These are phyloP conservation scores for Chiloscyllium plagiosum DNA, from an alignment of 2,113 vertebrate species.

Conservation along the genomic window DNA sequence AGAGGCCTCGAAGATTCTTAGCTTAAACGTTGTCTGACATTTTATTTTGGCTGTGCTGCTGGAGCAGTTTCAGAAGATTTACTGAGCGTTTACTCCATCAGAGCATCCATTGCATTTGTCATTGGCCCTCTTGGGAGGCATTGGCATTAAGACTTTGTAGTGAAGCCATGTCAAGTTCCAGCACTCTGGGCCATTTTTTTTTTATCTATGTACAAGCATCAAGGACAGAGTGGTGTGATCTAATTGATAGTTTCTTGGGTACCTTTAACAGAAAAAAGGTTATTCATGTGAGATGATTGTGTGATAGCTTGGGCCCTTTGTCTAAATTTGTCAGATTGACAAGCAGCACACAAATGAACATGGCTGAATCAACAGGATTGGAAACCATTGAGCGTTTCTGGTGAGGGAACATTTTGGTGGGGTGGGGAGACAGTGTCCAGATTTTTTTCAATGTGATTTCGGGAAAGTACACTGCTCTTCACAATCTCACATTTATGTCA, in stretches of 20 bases:
- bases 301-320: neutral
- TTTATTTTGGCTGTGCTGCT: neutral
- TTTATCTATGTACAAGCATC: too few relatives aligned
- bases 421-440: neutral
- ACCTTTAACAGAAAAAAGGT: too few relatives aligned
- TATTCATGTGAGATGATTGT: neutral
- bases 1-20: neutral
- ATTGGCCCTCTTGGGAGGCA: neutral
- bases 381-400: too few relatives aligned
- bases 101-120: neutral
- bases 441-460: neutral
- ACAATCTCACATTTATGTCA: neutral
- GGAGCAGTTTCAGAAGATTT: neutral
- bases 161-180: neutral
- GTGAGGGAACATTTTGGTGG: too few relatives aligned
- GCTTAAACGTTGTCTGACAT: neutral
- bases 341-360: neutral
- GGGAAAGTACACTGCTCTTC: neutral
- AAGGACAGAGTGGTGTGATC: too few relatives aligned
- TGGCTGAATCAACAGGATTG: too few relatives aligned
- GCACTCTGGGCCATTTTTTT: neutral
- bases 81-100: neutral
- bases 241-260: too few relatives aligned
- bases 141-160: neutral
- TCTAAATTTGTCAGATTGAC: neutral